phyloP scores from a whole-genome alignment of 2,797 vertebrate species.

The Chloroceryle inda region DNA sequence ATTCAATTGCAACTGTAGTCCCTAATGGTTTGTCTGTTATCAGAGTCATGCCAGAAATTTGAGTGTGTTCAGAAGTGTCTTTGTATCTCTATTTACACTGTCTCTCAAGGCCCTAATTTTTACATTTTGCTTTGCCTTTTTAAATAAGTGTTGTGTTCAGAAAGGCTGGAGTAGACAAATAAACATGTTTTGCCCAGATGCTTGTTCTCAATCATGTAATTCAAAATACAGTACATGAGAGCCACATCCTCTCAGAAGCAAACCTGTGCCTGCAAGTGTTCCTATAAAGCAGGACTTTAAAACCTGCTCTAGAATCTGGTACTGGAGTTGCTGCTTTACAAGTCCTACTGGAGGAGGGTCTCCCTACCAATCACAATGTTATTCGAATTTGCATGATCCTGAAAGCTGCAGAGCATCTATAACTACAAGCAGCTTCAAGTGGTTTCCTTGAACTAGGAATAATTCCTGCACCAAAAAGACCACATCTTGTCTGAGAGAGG shows the following conservation, averaged over 20 bases:
- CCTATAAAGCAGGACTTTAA: background rate
- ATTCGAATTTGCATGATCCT: background rate
- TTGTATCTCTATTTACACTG: background rate
- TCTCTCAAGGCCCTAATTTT: background rate
- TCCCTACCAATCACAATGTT: background rate
- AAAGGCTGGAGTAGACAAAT: slow-evolving; percentile 1
- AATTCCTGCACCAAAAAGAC: background rate
- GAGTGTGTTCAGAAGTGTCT: slow-evolving; percentile 7
- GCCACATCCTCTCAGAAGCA: background rate
- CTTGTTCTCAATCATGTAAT: background rate
- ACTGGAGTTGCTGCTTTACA: too few relatives aligned
- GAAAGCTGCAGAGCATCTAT: background rate
- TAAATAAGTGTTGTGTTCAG: background rate
- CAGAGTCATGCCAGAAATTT: slow-evolving; percentile 34
- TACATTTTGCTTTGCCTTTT: slow-evolving; percentile 11
- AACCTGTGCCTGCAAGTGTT: background rate
- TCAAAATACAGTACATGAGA: background rate
- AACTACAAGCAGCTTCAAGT: background rate
- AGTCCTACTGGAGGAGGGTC: background rate
- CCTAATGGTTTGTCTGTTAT: background rate
- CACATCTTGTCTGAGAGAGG: background rate
- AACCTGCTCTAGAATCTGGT: background rate
- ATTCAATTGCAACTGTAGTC: slow-evolving; percentile 1
- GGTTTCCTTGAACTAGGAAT: background rate
- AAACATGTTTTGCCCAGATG: slow-evolving; percentile 17